phyloP scores from a whole-genome alignment of 2,797 vertebrate species.

The Helarctos malayanus region DNA sequence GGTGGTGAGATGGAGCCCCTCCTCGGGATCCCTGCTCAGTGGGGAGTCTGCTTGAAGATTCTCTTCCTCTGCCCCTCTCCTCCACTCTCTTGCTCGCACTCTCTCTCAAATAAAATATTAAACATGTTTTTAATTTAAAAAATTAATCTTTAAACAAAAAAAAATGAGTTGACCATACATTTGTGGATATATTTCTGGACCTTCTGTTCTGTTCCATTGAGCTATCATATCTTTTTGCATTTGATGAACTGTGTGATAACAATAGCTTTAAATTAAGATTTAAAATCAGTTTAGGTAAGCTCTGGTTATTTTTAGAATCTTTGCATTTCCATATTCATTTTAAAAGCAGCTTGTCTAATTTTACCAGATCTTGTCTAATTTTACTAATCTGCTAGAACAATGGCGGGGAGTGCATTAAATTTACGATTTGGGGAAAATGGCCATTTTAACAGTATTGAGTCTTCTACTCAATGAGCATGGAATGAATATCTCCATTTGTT shows the following conservation, averaged over 20 bases:
- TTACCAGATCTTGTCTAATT: slow-evolving; percentile 4
- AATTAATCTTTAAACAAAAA: background rate
- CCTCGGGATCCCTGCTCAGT: background rate
- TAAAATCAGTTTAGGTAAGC: slow-evolving; percentile 27
- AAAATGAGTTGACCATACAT: background rate
- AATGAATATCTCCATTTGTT: background rate
- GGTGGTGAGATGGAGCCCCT: background rate
- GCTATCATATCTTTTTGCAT: background rate
- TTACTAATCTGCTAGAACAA: background rate
- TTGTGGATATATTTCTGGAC: background rate
- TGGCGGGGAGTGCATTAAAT: background rate
- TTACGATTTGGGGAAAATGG: background rate
- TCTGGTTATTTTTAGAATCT: background rate
- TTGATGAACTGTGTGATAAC: background rate
- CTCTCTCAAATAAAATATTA: background rate
- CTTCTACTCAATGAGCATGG: background rate
- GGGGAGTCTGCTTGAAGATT: background rate
- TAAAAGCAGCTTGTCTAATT: slow-evolving; percentile 26
- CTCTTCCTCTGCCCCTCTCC: background rate
- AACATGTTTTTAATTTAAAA: background rate
- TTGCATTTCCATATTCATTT: slow-evolving; percentile 5
- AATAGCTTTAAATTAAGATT: slow-evolving; percentile 8
- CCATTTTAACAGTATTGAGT: background rate
- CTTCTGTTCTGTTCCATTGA: background rate
- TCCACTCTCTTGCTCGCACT: background rate